Conservation (phyloP, 2,888 invertebrate species). For the Volucella inanis region DNA sequence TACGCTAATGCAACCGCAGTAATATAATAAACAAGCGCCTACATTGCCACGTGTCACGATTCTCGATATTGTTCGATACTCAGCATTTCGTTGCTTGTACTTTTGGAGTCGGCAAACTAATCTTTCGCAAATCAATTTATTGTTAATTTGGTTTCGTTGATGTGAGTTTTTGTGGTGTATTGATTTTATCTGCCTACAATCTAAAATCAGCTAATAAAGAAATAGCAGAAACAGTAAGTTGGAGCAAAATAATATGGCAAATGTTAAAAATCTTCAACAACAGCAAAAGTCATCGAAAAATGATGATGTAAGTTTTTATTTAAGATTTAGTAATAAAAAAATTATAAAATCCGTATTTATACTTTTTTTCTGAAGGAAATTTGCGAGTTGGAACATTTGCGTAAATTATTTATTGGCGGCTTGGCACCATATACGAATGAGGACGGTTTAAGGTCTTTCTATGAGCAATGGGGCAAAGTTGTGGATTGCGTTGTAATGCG, state of each 20-base stretch:
- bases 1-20: no score
- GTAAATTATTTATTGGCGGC: slow-evolving; percentile 98
- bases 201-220: no score
- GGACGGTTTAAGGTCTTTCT: slow-evolving; percentile 94
- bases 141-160: no score
- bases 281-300: neutral
- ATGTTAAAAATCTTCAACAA: no score
- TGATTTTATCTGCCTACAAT: no score
- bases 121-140: no score
- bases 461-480: slow-evolving; percentile 98
- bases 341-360: neutral
- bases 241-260: no score
- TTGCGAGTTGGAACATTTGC: slow-evolving; percentile 87
- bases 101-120: neutral
- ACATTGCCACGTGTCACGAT: slow-evolving; percentile 8
- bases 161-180: no score
- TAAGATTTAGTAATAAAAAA: neutral
- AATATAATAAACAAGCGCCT: no score
- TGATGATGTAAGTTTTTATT: slow-evolving; percentile 44
- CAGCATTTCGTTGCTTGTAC: neutral
- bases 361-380: slow-evolving; percentile 78
- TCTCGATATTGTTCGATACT: slow-evolving; percentile 24
- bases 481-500: slow-evolving; percentile 99
- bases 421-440: slow-evolving; percentile 96
- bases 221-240: no score